Evolutionary conservation across 2,797 vertebrate genomes (phyloP), one percentile per base, ranked within the genome.

Genomic region (Nothura maculosa): DNA sequence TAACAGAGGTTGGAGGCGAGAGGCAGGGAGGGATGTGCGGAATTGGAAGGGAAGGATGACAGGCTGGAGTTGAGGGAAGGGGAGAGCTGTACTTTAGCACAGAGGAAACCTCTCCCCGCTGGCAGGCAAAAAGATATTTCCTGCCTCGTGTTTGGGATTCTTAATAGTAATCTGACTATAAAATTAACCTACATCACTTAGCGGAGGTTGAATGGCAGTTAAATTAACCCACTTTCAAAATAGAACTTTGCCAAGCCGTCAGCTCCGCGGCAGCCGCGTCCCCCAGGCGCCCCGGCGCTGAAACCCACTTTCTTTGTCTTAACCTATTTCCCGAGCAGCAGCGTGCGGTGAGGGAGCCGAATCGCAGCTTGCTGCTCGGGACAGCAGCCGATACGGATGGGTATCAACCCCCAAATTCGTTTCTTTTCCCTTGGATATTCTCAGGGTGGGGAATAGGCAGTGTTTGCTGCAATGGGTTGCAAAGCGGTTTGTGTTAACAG

Each of bases 221-320:
- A 89, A 93, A 95, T 96, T 95, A 95, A 96, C 95, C 95, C 94
- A 96, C 92, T 96, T 96, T 94, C 93, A 93, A 95, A 96, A 94
- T 21, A 95, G 90, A 92, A 85, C 92, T 90, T 94, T 91, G 92
- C 92, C 72, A 93, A 76, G 69, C 89, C 36, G 0, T 92, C 90
- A 92, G 89, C 92, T 91, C 82, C 76, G 94, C 92, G 92, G 66
- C 93, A 76, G 73, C 43, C 82, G 83, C 8, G 25, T 95, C 93
- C 95, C 94, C 89, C 12, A 93, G 92, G 87, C 93, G 64, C 61
- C 43, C 40, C 8, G 2, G 70, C 76, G 93, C 87, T 92, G 92
- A 81, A 54, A 87, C 86, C 92, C 81, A 30, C 74, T 74, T 34
- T 87, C 91, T 86, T 81, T 93, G 90, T 89, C 60, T 76, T 95